Evolutionary conservation across 2,113 vertebrate genomes (phyloP).

Genomic region (Glareola pratincola): DNA sequence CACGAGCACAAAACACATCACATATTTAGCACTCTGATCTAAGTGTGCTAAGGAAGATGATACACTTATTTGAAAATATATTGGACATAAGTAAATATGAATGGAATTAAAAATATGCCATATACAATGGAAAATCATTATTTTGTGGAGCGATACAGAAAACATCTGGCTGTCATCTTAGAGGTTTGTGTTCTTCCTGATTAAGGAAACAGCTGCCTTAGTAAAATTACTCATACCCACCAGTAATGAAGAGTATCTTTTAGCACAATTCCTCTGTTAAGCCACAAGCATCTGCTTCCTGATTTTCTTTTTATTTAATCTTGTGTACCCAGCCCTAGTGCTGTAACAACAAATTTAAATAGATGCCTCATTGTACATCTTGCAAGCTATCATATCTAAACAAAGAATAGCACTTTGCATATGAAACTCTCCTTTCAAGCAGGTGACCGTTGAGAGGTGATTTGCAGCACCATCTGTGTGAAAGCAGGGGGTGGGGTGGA

Average conservation of each 20-base stretch:
- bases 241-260: constrained; percentile 55
- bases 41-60: not conserved
- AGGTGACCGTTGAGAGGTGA: constrained; percentile 46
- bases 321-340: constrained; percentile 29
- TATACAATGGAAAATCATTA: not conserved
- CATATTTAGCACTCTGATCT: accelerated
- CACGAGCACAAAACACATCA: not conserved
- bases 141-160: not conserved
- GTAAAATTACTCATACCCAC: constrained; percentile 58
- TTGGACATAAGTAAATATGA: not conserved
- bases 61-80: not conserved
- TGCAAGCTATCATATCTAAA: constrained; percentile 47
- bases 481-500: not conserved
- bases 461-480: constrained; percentile 41
- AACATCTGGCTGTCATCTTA: constrained; percentile 42
- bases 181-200: not conserved
- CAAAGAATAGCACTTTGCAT: constrained; percentile 58
- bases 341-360: constrained; percentile 56
- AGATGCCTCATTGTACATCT: constrained; percentile 44
- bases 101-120: not conserved
- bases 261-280: constrained; percentile 64
- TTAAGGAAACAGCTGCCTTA: constrained; percentile 62
- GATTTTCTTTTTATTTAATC: constrained; percentile 65
- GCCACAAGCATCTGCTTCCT: constrained; percentile 68
- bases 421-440: constrained; percentile 59